These are phyloP conservation scores for Cheilosia impressa DNA, from an alignment of 2,888 invertebrate genomes.

Conservation along the genomic window DNA sequence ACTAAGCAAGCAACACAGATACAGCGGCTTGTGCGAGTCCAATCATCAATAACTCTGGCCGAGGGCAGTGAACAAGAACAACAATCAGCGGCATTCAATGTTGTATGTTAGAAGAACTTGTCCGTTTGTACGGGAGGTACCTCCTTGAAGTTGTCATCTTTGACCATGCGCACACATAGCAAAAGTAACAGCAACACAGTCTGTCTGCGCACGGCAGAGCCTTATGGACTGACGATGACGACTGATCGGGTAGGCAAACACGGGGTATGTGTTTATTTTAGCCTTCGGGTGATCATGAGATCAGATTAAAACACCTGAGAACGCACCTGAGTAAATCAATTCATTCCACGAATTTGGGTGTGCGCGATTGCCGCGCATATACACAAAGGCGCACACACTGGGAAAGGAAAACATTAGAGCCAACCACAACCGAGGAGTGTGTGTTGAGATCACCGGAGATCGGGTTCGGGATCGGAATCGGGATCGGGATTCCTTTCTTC, in stretches of 20 bases:
- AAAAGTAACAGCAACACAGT: background rate
- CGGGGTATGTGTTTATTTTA: slow-evolving; percentile 72
- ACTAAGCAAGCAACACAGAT: slow-evolving; percentile 64
- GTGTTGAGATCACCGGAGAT: slow-evolving; percentile 63
- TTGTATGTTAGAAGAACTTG: slow-evolving; percentile 49
- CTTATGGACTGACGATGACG: slow-evolving; percentile 39
- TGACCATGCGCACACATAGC: slow-evolving; percentile 52
- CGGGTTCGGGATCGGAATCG: too few relatives aligned
- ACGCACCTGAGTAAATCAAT: slow-evolving; percentile 84
- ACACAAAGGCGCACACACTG: slow-evolving; percentile 50
- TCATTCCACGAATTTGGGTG: slow-evolving; percentile 83
- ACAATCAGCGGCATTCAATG: slow-evolving; percentile 56
- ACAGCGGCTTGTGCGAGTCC: slow-evolving; percentile 30
- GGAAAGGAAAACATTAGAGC: slow-evolving; percentile 69
- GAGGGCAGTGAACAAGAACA: slow-evolving; percentile 55
- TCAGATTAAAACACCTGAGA: slow-evolving; percentile 76
- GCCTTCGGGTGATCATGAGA: slow-evolving; percentile 75
- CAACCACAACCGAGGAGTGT: slow-evolving; percentile 32
- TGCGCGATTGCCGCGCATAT: slow-evolving; percentile 54
- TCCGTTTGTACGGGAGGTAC: slow-evolving; percentile 16
- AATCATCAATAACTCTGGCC: slow-evolving; percentile 50
- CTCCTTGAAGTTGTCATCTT: slow-evolving; percentile 67
- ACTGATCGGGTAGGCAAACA: slow-evolving; percentile 68
- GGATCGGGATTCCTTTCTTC: slow-evolving; percentile 64
- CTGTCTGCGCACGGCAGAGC: background rate